Percentiles rank a stretch among this genome's conserved stretches.
These are phyloP conservation scores for Acanthaster planci DNA, from an alignment of 35 echinoderm and acorn worm species.

Conservation along the genomic window DNA sequence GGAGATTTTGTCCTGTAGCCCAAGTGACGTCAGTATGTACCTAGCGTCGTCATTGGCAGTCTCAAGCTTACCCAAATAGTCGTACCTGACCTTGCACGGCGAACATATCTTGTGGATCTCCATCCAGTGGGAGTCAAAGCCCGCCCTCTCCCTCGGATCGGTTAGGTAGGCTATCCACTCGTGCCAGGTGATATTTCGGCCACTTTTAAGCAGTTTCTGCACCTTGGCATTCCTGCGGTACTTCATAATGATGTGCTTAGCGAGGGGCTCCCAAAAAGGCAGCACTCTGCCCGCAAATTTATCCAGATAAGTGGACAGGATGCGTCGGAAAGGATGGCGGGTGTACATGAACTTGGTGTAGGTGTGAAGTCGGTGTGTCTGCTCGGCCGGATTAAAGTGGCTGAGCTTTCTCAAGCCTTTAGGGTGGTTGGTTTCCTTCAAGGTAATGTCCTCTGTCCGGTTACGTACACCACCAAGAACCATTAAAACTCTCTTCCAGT, in stretches of 20 bases:
- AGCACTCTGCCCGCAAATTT: constrained; percentile 58
- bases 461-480: constrained; percentile 55
- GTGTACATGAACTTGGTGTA: constrained; percentile 84
- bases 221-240: constrained; percentile 53
- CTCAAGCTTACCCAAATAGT: constrained; percentile 76
- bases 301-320: constrained; percentile 77
- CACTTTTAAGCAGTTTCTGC: constrained; percentile 39
- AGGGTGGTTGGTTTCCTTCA: constrained; percentile 51
- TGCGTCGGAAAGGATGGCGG: constrained; percentile 62
- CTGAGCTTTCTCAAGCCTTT: constrained; percentile 50
- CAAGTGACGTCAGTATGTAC: constrained; percentile 54
- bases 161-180: constrained; percentile 80
- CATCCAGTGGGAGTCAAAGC: constrained; percentile 77
- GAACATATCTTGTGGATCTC: constrained; percentile 80
- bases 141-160: constrained; percentile 27
- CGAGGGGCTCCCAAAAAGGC: constrained; percentile 37
- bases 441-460: constrained; percentile 42
- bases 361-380: constrained; percentile 36
- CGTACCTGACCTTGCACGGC: constrained; percentile 70
- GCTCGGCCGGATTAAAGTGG: constrained; percentile 15
- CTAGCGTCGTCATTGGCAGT: constrained; percentile 55
- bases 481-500: constrained; percentile 82
- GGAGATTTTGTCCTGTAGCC: constrained; percentile 28
- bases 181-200: constrained; percentile 61
- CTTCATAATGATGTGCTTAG: constrained; percentile 54